Evolutionary conservation across 2,888 invertebrate species (phyloP).

Genomic region (Monopis laevigella): DNA sequence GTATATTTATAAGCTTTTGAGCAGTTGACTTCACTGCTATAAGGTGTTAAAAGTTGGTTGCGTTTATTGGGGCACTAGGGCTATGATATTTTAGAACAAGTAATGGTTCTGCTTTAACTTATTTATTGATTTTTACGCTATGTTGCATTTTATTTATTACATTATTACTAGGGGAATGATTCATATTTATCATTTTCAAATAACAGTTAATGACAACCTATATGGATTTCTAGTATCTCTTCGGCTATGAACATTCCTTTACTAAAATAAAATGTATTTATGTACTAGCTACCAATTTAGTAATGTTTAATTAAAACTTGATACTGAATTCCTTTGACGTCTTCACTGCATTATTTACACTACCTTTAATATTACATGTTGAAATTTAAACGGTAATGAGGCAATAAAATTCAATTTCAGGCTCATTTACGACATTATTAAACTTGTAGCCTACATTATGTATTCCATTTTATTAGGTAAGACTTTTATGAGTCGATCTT

Average conservation of each 20-base stretch:
- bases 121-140: conserved; percentile 9
- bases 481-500: not conserved
- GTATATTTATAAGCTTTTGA: not conserved
- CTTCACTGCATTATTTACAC: not conserved
- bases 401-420: not conserved
- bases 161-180: conserved; percentile 4
- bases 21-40: too few relatives aligned
- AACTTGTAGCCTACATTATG: not conserved
- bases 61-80: conserved; percentile 9
- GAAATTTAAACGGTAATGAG: not conserved
- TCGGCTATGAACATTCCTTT: too few relatives aligned
- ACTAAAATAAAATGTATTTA: too few relatives aligned
- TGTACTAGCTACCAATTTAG: too few relatives aligned
- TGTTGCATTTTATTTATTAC: conserved; percentile 4
- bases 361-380: not conserved
- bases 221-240: too few relatives aligned
- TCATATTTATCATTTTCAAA: not conserved
- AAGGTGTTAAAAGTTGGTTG: conserved; percentile 4
- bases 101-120: conserved; percentile 1
- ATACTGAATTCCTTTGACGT: too few relatives aligned
- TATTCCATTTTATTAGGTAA: not conserved
- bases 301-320: too few relatives aligned
- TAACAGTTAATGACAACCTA: too few relatives aligned
- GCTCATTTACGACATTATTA: not conserved
- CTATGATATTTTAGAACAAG: conserved; percentile 9